Conservation (phyloP, 1,140 invertebrate species). For the Conus ventricosus region DNA sequence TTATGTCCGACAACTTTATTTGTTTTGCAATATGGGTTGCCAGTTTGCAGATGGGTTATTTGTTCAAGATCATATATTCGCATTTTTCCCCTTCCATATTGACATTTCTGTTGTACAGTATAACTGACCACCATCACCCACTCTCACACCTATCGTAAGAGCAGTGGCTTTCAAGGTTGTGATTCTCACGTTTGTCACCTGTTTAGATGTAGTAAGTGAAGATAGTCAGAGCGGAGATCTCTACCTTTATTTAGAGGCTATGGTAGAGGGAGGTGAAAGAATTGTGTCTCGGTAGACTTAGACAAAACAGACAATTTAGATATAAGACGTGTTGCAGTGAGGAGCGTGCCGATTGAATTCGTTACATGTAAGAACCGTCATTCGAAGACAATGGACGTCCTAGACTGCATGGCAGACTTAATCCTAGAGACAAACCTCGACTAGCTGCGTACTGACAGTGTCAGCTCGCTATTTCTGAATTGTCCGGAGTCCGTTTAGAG, state of each 20-base stretch:
- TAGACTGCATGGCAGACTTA: too few relatives aligned
- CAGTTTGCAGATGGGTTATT: background rate
- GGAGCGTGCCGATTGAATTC: too few relatives aligned
- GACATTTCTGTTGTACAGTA: background rate
- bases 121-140: background rate
- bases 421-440: too few relatives aligned
- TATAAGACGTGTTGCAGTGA: too few relatives aligned
- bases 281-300: background rate
- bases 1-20: background rate
- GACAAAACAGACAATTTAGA: background rate
- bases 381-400: too few relatives aligned
- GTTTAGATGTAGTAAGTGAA: background rate
- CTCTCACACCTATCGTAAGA: background rate
- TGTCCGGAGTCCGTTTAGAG: too few relatives aligned
- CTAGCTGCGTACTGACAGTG: too few relatives aligned
- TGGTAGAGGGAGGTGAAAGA: background rate
- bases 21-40: background rate
- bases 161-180: background rate
- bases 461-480: too few relatives aligned
- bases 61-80: background rate
- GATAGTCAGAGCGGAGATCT: background rate
- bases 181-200: background rate
- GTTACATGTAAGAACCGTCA: too few relatives aligned
- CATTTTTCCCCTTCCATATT: background rate
- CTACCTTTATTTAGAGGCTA: background rate